These are phyloP conservation scores for Montifringilla adamsi DNA, from an alignment of 2,113 vertebrate genomes.

Conservation along the genomic window DNA sequence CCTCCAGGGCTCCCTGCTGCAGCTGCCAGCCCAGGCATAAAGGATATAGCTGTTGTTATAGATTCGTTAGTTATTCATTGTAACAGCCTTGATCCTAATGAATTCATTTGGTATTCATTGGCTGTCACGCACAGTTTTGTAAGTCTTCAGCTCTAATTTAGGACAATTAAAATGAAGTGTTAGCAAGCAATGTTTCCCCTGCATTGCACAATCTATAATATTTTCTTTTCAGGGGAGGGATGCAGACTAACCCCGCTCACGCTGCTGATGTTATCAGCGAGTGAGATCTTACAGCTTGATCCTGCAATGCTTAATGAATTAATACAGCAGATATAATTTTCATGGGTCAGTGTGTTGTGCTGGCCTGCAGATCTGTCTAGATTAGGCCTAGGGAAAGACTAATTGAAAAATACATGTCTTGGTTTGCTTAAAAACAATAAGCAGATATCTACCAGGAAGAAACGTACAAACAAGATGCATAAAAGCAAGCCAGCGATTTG, in stretches of 20 bases:
- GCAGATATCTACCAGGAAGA: constrained; percentile 56
- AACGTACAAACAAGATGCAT: constrained; percentile 53
- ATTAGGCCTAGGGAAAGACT: constrained; percentile 62
- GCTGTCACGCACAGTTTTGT: constrained; percentile 63
- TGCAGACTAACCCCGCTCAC: constrained; percentile 55
- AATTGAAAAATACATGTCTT: constrained; percentile 74
- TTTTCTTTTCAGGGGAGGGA: constrained; percentile 59
- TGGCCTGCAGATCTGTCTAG: constrained; percentile 70
- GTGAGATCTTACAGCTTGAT: constrained; percentile 57
- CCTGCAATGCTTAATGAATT: constrained; percentile 73
- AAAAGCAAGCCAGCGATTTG: constrained; percentile 86
- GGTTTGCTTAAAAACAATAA: constrained; percentile 68
- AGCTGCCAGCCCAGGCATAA: not conserved
- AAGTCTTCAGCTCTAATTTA: constrained; percentile 73
- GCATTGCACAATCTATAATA: constrained; percentile 65
- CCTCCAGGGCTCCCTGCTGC: constrained; percentile 13
- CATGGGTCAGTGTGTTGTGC: constrained; percentile 71
- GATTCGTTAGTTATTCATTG: constrained; percentile 51
- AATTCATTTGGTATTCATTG: constrained; percentile 63
- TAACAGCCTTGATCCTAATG: constrained; percentile 61
- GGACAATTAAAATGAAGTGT: constrained; percentile 75
- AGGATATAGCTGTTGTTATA: constrained; percentile 11
- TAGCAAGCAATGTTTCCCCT: constrained; percentile 68
- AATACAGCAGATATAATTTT: constrained; percentile 76
- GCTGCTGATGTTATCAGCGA: constrained; percentile 48